phyloP scores from a whole-genome alignment of 2,113 vertebrate species.

The Himantopus leucocephalus region DNA sequence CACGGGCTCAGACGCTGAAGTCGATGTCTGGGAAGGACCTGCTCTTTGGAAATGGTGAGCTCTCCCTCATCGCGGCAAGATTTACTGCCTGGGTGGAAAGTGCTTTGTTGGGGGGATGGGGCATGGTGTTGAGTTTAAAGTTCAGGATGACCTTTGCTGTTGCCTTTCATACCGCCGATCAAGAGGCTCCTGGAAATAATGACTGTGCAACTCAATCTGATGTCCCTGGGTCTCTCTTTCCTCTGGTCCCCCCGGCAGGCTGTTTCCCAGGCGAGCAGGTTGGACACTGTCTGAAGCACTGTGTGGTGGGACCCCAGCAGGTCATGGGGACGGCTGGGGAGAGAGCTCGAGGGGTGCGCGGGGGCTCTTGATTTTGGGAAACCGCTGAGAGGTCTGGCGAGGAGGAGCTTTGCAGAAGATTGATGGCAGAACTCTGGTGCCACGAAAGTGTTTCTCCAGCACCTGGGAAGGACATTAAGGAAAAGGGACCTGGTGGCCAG shows the following conservation, averaged over 20 bases:
- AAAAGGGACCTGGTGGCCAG: not conserved
- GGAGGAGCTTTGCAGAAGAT: not conserved
- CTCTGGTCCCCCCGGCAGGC: not conserved
- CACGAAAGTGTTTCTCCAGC: not conserved
- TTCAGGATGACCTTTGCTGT: constrained; percentile 63
- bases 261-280: constrained; percentile 16
- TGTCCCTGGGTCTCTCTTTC: not conserved
- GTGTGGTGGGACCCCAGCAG: not conserved
- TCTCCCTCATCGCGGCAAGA: not conserved
- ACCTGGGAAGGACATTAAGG: not conserved
- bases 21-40: not conserved
- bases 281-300: not conserved
- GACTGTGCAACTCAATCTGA: constrained; percentile 38
- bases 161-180: constrained; percentile 60
- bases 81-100: constrained; percentile 39
- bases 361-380: not conserved
- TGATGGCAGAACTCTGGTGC: constrained; percentile 15
- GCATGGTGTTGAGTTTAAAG: constrained; percentile 52
- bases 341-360: fast-evolving
- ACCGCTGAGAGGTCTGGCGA: not conserved
- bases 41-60: not conserved
- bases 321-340: not conserved
- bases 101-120: constrained; percentile 41
- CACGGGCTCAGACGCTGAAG: not conserved
- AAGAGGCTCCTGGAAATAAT: constrained; percentile 61